A percentile compares a stretch with the other conserved stretches of the same genome.
phyloP scores from a whole-genome alignment of 2,113 vertebrate genomes.

The Corythaixoides concolor region DNA sequence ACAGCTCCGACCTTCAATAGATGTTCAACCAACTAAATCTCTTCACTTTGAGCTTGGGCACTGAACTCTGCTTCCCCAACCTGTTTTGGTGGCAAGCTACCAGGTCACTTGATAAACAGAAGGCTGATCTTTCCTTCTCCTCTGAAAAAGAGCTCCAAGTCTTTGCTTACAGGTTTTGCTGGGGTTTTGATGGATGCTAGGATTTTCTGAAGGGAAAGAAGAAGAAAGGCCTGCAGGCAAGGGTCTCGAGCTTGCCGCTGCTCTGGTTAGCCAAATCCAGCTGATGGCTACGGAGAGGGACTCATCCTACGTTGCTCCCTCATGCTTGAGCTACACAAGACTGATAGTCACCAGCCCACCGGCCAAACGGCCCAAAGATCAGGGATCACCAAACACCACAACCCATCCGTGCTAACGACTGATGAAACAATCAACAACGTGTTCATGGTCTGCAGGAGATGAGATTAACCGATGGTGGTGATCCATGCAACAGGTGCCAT shows the following conservation, averaged over 20 bases:
- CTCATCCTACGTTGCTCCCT: not conserved
- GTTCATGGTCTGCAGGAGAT: not conserved
- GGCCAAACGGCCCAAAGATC: not conserved
- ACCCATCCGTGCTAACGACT: accelerated
- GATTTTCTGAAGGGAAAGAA: not conserved
- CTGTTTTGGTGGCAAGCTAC: not conserved
- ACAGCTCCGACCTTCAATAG: not conserved
- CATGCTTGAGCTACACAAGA: not conserved
- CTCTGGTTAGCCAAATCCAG: not conserved
- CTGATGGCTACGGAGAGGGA: not conserved
- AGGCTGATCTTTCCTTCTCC: not conserved
- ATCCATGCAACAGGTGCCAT: accelerated
- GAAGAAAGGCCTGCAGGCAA: not conserved
- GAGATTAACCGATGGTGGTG: not conserved
- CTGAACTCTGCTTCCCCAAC: not conserved
- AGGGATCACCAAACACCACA: not conserved
- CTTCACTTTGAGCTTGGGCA: not conserved
- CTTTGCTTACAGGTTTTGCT: not conserved
- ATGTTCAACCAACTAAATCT: not conserved
- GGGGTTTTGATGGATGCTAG: not conserved
- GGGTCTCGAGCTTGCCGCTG: not conserved
- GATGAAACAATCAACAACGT: not conserved
- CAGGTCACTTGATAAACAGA: not conserved
- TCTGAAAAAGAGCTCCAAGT: not conserved
- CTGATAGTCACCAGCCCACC: not conserved